Evolutionary conservation across 2,113 vertebrate genomes (phyloP), one percentile per base, ranked within the genome.

Genomic region (Pipra filicauda): DNA sequence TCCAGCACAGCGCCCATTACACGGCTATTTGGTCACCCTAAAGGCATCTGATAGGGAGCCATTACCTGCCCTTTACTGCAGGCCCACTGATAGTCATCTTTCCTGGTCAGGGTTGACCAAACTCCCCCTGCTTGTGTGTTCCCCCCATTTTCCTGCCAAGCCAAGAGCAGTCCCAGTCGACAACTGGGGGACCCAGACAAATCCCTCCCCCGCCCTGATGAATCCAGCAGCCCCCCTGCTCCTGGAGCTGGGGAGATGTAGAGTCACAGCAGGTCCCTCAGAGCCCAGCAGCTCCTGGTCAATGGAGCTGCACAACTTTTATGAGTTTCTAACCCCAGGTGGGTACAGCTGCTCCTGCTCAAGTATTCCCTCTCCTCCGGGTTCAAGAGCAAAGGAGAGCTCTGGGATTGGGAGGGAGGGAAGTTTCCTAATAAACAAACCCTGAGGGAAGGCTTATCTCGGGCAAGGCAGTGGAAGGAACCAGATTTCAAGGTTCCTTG

Each of bases 11-110:
- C 72, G 78, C 75, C 81, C 91, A 97, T 97, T 97, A 95, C 96
- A 96, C 61, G 3, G 88, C 89, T 94, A 81, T 97, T 97, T 97
- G 95, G 75, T 84, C 92, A 91, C 96, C 94, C 97, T 81, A 76
- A 76, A 94, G 95, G 95, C 94, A 97, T 94, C 88, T 92, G 92
- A 95, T 71, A 81, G n/a, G 0, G 5, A 62, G 75, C 85, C 80
- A 91, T 90, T 78, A 91, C 74, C 81, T 48, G 55, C 81, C 69
- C 78, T 46, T 86, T 52, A 78, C 1, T 4, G 43, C 9, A 85
- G 70, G 39, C 71, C 58, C 64, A 57, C 33, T 0, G 91, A 97
- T 97, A 95, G 89, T 26, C 88, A 97, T 97, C 96, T 33, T 41
- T 65, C 90, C 55, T 74, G 82, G 93, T 96, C 96, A 96, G 52